phyloP scores from a whole-genome alignment of 2,888 invertebrate species.

The Heliconius sara region DNA sequence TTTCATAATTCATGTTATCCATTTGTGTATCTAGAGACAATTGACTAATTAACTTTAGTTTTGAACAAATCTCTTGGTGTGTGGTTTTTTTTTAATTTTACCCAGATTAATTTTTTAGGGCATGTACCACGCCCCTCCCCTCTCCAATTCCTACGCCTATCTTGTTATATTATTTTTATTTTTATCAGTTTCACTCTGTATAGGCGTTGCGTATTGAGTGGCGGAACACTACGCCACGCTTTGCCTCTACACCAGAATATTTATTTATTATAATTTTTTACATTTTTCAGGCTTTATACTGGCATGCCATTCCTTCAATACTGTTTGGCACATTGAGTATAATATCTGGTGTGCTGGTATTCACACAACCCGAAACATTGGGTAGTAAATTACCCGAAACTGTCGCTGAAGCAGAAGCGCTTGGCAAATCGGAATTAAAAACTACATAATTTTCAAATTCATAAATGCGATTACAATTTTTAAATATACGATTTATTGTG shows the following conservation, averaged over 20 bases:
- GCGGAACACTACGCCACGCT: no score
- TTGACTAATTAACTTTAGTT: no score
- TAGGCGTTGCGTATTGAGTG: no score
- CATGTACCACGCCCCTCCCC: no score
- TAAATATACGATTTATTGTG: neutral
- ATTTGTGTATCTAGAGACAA: no score
- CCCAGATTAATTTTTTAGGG: no score
- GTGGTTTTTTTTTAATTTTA: no score
- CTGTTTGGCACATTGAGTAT: constrained; percentile 83
- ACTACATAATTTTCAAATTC: neutral
- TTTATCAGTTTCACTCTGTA: no score
- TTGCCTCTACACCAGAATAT: no score
- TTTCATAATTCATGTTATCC: no score
- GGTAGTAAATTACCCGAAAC: constrained; percentile 84
- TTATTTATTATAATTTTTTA: neutral
- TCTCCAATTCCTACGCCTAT: neutral
- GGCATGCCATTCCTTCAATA: constrained; percentile 77
- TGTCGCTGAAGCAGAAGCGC: constrained; percentile 82
- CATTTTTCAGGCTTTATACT: constrained; percentile 63
- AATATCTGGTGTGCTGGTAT: constrained; percentile 77
- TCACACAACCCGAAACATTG: constrained; percentile 86
- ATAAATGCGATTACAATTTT: neutral
- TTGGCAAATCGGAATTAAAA: constrained; percentile 54
- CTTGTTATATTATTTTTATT: no score
- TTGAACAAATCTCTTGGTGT: no score